These are phyloP conservation scores for Drosophila lacteicornis DNA, from an alignment of 1,140 invertebrate genomes.

Conservation along the genomic window DNA sequence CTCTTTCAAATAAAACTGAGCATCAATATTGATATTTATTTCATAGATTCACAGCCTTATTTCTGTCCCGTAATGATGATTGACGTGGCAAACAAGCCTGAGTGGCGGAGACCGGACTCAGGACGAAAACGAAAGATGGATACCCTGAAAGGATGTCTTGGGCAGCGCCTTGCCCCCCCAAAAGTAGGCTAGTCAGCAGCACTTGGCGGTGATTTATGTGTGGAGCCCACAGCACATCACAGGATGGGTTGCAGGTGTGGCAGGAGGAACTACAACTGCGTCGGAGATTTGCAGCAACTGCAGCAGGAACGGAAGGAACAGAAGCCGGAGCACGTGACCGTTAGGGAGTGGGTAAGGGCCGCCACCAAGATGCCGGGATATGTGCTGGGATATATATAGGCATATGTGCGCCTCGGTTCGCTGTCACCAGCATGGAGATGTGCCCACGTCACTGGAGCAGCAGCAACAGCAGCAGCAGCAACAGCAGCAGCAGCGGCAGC, in stretches of 20 bases:
- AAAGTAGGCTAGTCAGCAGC: slow-evolving; percentile 15
- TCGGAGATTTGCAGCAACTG: background rate
- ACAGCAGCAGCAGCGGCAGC: background rate
- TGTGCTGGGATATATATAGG: slow-evolving; percentile 12
- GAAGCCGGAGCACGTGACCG: slow-evolving; percentile 5
- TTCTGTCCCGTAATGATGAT: slow-evolving; percentile 30
- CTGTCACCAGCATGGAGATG: slow-evolving; percentile 66
- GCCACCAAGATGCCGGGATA: slow-evolving; percentile 10
- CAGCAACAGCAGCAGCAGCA: slow-evolving; percentile 8
- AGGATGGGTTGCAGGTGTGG: slow-evolving; percentile 1
- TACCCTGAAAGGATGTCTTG: slow-evolving; percentile 14
- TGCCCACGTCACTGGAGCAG: slow-evolving; percentile 22
- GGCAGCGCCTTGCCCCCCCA: background rate
- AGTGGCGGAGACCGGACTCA: background rate
- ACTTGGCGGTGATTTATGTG: slow-evolving; percentile 13
- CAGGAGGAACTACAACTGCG: background rate
- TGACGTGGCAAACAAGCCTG: slow-evolving; percentile 24
- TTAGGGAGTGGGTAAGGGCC: background rate
- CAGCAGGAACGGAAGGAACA: background rate
- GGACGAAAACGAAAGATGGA: slow-evolving; percentile 12
- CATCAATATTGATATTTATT: slow-evolving; percentile 4
- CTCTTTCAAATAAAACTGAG: background rate
- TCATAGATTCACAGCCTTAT: slow-evolving; percentile 1
- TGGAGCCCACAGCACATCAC: too few species aligned
- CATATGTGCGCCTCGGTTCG: slow-evolving; percentile 53